phyloP scores from a whole-genome alignment of 2,888 invertebrate genomes.

The Pseudanteris insignis region DNA sequence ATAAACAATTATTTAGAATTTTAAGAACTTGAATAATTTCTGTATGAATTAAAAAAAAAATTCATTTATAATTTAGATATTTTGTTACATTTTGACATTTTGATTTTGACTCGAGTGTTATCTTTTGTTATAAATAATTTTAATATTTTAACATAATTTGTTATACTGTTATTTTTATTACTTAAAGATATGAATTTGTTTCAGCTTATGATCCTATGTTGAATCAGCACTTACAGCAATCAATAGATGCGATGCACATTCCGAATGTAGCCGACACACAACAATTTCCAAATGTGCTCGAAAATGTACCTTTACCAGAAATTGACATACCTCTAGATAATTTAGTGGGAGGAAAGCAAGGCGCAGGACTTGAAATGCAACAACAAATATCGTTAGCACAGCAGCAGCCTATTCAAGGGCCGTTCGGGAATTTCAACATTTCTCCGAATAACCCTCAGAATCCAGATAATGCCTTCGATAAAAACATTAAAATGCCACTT shows the following conservation, averaged over 20 bases:
- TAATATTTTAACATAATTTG: background rate
- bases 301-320: conserved; percentile 60
- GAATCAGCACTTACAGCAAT: conserved; percentile 52
- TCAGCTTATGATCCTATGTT: conserved; percentile 54
- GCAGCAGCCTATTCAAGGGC: background rate
- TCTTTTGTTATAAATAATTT: conserved; percentile 1
- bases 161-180: no score
- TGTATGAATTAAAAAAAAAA: no score
- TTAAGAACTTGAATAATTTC: no score
- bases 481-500: conserved; percentile 54
- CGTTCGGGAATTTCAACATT: background rate
- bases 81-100: no score
- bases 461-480: conserved; percentile 51
- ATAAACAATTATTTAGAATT: no score
- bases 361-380: conserved; percentile 36
- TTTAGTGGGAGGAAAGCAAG: conserved; percentile 18
- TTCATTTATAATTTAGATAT: no score
- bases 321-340: conserved; percentile 59
- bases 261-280: conserved; percentile 53
- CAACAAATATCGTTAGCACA: background rate
- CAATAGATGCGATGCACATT: conserved; percentile 17
- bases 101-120: no score
- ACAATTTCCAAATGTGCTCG: conserved; percentile 54
- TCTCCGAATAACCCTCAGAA: background rate
- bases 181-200: no score